Conservation (phyloP, 2,888 invertebrate genomes). For the Cremastobaeus sp. region DNA sequence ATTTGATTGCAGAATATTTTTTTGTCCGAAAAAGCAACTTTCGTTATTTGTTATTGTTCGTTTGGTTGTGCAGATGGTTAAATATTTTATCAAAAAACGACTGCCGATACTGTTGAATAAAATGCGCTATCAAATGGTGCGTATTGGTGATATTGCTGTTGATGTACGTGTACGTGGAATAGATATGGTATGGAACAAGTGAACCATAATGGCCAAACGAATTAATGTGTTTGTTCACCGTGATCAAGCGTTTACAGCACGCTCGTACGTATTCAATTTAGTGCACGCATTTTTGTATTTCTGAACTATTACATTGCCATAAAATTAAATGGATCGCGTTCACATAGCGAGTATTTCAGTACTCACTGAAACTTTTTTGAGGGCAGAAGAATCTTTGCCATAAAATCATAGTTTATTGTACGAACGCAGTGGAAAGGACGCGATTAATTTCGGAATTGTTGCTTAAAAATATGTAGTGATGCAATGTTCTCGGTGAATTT, state of each 20-base stretch:
- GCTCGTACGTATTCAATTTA: constrained; percentile 30
- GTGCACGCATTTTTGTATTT: constrained; percentile 20
- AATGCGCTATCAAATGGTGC: not conserved
- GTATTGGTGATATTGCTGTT: not conserved
- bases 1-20: not conserved
- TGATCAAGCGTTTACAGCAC: not conserved
- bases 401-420: too few species aligned
- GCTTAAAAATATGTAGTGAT: too few species aligned
- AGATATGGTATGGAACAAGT: too few species aligned
- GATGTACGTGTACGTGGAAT: not conserved
- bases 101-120: not conserved
- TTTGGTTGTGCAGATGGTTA: too few species aligned
- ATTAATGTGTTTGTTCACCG: not conserved
- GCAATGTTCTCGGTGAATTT: too few species aligned
- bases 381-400: too few species aligned
- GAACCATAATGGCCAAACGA: not conserved
- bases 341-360: too few species aligned
- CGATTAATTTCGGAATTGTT: too few species aligned
- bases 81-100: constrained; percentile 1
- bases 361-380: too few species aligned
- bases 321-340: constrained; percentile 18
- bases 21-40: too few species aligned
- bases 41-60: too few species aligned
- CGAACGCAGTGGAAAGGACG: too few species aligned
- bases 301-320: constrained; percentile 17